Percentiles rank a stretch among this genome's conserved stretches.
Conservation (phyloP, 2,113 vertebrate genomes). For the Chiloscyllium plagiosum region DNA sequence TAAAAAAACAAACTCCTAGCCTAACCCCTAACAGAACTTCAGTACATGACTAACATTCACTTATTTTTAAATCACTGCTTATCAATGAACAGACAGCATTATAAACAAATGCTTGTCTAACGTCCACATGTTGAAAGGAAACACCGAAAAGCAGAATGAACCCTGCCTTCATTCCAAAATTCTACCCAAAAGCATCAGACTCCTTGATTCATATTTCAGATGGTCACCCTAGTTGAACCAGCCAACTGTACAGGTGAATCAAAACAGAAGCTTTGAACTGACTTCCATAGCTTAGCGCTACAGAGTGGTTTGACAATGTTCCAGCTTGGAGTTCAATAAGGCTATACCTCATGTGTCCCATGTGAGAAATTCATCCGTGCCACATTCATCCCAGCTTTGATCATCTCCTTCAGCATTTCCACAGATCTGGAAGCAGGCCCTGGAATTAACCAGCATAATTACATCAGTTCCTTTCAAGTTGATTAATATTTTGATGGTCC, state of each 20-base stretch:
- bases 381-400: conserved; percentile 95
- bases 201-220: not conserved
- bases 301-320: not conserved
- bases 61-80: not conserved
- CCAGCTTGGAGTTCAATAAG: not conserved
- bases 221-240: not conserved
- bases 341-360: conserved; percentile 81
- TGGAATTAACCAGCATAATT: conserved; percentile 43
- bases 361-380: conserved; percentile 98
- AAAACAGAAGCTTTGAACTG: not conserved
- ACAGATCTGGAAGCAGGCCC: conserved; percentile 85
- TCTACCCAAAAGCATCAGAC: too few relatives aligned
- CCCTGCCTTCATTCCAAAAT: not conserved
- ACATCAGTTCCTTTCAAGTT: not conserved
- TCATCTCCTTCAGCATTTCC: conserved; percentile 85
- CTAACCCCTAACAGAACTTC: not conserved
- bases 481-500: not conserved
- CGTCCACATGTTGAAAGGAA: not conserved
- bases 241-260: not conserved
- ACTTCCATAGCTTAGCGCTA: not conserved
- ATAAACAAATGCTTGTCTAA: not conserved
- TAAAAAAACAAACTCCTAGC: not conserved
- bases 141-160: not conserved
- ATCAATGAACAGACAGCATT: not conserved
- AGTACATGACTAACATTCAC: not conserved